These are phyloP conservation scores for Pelecanoides urinatrix DNA, from an alignment of 2,113 vertebrate genomes.

Conservation along the genomic window DNA sequence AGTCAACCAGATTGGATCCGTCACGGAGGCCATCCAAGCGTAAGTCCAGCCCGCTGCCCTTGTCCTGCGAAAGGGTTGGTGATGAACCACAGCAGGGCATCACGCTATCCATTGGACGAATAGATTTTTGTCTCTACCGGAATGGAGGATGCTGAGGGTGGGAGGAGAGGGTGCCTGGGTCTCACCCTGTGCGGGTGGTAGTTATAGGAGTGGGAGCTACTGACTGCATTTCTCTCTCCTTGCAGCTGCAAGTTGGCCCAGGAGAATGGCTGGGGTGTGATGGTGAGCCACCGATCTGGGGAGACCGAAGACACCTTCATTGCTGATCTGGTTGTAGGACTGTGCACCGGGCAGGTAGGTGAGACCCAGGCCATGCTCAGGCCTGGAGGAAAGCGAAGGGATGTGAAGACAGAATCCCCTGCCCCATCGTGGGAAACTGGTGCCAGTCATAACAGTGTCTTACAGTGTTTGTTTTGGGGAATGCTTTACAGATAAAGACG, in stretches of 20 bases:
- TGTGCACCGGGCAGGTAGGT: slow-evolving; percentile 92
- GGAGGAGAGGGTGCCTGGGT: background rate
- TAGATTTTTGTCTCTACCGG: background rate
- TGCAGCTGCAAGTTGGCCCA: slow-evolving; percentile 91
- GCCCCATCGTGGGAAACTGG: background rate
- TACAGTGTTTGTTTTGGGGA: slow-evolving; percentile 9
- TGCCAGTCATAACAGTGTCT: background rate
- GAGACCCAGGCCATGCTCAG: background rate
- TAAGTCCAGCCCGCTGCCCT: slow-evolving; percentile 66
- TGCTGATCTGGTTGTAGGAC: slow-evolving; percentile 91
- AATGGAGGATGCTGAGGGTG: background rate
- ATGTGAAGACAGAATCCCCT: background rate
- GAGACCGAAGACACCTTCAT: slow-evolving; percentile 96
- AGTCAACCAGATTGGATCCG: slow-evolving; percentile 92
- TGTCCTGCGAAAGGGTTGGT: background rate
- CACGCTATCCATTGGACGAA: rapidly evolving
- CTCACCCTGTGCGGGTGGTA: background rate
- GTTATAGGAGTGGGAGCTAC: background rate
- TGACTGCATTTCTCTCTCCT: background rate
- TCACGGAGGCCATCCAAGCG: slow-evolving; percentile 92
- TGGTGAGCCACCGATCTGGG: slow-evolving; percentile 94
- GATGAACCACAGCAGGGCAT: background rate
- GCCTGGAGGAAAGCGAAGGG: background rate
- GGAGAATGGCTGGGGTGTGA: slow-evolving; percentile 94
- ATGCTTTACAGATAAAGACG: slow-evolving; percentile 88